Evolutionary conservation across 2,113 vertebrate genomes (phyloP).

Genomic region (Syngnathus typhle): DNA sequence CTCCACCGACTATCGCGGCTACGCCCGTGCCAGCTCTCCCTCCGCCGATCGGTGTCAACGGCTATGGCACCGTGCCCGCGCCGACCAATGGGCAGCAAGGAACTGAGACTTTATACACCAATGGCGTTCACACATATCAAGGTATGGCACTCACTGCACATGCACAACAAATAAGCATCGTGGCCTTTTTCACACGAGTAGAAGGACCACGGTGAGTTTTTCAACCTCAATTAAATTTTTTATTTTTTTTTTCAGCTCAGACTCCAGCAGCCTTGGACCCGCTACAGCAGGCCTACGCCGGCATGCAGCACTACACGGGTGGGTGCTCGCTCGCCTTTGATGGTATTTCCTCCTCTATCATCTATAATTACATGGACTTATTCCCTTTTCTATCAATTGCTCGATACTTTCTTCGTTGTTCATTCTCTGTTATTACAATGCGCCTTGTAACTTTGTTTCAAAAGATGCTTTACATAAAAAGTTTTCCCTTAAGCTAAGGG

Average conservation of each 20-base stretch:
- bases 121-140: conserved; percentile 80
- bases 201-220: background rate
- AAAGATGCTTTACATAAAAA: too few species aligned
- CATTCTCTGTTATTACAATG: too few species aligned
- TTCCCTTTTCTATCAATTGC: too few species aligned
- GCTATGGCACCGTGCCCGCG: conserved; percentile 74
- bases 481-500: too few species aligned
- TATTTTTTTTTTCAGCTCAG: conserved; percentile 68
- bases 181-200: background rate
- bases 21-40: conserved; percentile 77
- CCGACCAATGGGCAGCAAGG: conserved; percentile 75
- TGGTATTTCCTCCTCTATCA: too few species aligned
- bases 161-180: too few species aligned
- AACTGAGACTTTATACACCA: conserved; percentile 78
- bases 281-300: conserved; percentile 83
- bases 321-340: conserved; percentile 9
- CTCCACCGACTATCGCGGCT: conserved; percentile 77
- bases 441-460: too few species aligned
- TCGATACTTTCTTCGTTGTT: too few species aligned
- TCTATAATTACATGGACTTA: too few species aligned
- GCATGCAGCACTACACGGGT: conserved; percentile 86
- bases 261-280: conserved; percentile 81
- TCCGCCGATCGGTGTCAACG: conserved; percentile 76
- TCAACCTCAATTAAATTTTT: background rate
- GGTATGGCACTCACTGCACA: conserved; percentile 47